These are phyloP conservation scores for Blera fallax DNA, from an alignment of 2,888 invertebrate genomes.

Conservation along the genomic window DNA sequence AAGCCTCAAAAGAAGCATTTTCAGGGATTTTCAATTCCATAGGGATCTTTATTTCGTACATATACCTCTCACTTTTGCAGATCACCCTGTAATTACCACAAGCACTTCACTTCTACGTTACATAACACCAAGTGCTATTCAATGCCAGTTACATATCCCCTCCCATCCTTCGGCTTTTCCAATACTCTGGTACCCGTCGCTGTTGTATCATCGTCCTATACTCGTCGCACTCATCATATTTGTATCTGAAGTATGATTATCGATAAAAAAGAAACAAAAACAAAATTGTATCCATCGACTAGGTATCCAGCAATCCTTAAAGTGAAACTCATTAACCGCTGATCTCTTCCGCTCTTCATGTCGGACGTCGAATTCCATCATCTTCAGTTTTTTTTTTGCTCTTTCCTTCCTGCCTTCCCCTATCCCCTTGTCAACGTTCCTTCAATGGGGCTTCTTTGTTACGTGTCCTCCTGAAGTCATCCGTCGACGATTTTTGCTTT, in stretches of 20 bases:
- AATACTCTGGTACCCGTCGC: too few species aligned
- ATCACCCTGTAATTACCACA: conserved; percentile 34
- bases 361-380: conserved; percentile 56
- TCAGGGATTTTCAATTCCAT: too few species aligned
- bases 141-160: not conserved
- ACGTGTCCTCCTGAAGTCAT: conserved; percentile 31
- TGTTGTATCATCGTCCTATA: not conserved
- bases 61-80: not conserved
- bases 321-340: conserved; percentile 71
- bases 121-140: conserved; percentile 35
- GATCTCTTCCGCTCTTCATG: conserved; percentile 72
- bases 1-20: too few species aligned
- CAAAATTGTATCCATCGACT: conserved; percentile 52
- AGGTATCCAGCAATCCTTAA: conserved; percentile 63
- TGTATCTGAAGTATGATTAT: conserved; percentile 43
- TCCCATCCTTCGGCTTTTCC: not conserved
- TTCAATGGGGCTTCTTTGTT: conserved; percentile 62
- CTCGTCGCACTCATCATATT: not conserved
- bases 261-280: conserved; percentile 21
- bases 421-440: conserved; percentile 1
- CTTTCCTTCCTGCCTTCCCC: conserved; percentile 2
- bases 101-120: conserved; percentile 3
- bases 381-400: conserved; percentile 30
- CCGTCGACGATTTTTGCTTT: conserved; percentile 12
- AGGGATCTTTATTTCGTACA: not conserved